Evolutionary conservation across 2,113 vertebrate genomes (phyloP).

Genomic region (Bambusicola thoracicus): DNA sequence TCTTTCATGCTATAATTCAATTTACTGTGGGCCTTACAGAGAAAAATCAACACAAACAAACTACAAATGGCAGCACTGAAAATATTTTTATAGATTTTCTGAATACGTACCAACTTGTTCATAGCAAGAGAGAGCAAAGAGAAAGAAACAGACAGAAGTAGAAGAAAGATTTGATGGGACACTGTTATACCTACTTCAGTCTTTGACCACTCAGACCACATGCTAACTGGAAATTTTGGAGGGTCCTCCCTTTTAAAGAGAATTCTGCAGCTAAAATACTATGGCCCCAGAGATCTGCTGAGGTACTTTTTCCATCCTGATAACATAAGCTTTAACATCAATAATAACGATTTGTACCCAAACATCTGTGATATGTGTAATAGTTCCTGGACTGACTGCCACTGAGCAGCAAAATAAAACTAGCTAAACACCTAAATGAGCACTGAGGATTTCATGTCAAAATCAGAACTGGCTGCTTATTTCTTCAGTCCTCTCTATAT

Average conservation of each 20-base stretch:
- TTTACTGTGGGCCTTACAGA: slow-evolving; percentile 31
- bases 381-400: background rate
- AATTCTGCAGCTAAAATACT: background rate
- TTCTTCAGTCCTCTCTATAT: background rate
- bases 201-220: background rate
- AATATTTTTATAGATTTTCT: background rate
- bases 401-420: background rate
- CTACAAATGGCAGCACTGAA: background rate
- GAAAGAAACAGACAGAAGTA: background rate
- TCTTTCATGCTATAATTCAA: slow-evolving; percentile 32
- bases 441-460: background rate
- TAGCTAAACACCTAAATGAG: background rate
- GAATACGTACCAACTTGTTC: background rate
- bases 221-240: background rate
- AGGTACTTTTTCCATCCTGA: background rate
- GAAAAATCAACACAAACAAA: slow-evolving; percentile 49
- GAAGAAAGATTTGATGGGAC: background rate
- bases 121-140: background rate
- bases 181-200: background rate
- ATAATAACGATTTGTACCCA: background rate
- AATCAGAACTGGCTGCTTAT: background rate
- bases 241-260: background rate
- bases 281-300: background rate
- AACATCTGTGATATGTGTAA: background rate
- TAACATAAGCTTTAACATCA: background rate